These are phyloP conservation scores for Centroberyx gerrardi DNA, from an alignment of 2,797 vertebrate genomes.

Conservation along the genomic window DNA sequence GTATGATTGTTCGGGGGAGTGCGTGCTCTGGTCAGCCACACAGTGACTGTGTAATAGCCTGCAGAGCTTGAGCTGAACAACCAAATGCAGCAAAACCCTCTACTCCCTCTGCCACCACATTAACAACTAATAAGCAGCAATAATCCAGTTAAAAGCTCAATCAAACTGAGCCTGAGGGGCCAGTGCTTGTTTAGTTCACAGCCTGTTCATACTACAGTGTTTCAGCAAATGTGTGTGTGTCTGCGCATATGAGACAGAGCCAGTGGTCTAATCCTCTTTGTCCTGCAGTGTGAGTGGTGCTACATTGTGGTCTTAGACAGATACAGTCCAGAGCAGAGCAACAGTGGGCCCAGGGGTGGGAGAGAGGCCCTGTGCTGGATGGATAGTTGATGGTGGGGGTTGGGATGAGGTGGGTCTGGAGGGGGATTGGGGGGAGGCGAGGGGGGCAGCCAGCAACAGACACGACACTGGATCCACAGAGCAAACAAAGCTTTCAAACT, in stretches of 20 bases:
- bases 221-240: slow-evolving; percentile 53
- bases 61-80: slow-evolving; percentile 48
- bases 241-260: slow-evolving; percentile 63
- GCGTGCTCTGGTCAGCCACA: slow-evolving; percentile 53
- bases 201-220: slow-evolving; percentile 48
- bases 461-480: slow-evolving; percentile 77
- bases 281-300: slow-evolving; percentile 74
- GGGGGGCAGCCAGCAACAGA: slow-evolving; percentile 60
- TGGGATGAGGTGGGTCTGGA: slow-evolving; percentile 19
- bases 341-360: slow-evolving; percentile 63
- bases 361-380: slow-evolving; percentile 62
- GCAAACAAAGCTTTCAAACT: slow-evolving; percentile 86
- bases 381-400: slow-evolving; percentile 27
- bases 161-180: slow-evolving; percentile 75
- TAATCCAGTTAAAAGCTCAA: slow-evolving; percentile 84
- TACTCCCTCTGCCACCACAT: slow-evolving; percentile 76
- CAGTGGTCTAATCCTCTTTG: slow-evolving; percentile 84
- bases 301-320: slow-evolving; percentile 74
- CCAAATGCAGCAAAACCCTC: slow-evolving; percentile 56
- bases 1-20: slow-evolving; percentile 36
- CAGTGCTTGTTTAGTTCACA: slow-evolving; percentile 50
- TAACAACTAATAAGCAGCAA: slow-evolving; percentile 82
- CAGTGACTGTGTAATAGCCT: slow-evolving; percentile 55
- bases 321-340: slow-evolving; percentile 66
- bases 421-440: neutral